These are phyloP conservation scores for Drusus annulatus DNA, from an alignment of 1,140 invertebrate genomes.

Conservation along the genomic window DNA sequence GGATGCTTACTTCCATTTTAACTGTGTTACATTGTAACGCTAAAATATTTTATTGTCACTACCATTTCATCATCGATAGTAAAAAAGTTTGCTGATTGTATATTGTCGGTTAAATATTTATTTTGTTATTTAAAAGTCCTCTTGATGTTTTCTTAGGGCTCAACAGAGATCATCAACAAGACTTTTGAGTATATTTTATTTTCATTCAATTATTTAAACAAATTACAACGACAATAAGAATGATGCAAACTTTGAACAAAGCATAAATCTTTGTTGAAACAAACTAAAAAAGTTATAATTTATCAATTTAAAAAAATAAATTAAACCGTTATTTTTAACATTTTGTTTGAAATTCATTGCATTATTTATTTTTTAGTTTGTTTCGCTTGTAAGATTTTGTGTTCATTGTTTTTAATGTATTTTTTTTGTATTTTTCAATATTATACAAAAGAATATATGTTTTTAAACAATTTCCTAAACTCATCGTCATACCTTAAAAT, in stretches of 20 bases:
- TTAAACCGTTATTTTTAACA: no score
- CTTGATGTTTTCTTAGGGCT: conserved; percentile 56
- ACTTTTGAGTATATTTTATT: conserved; percentile 37
- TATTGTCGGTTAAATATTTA: conserved; percentile 7
- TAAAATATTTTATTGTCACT: no score
- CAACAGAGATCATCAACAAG: conserved; percentile 52
- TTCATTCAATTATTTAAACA: neutral
- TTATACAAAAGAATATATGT: neutral
- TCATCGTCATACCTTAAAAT: neutral
- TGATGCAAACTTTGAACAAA: no score
- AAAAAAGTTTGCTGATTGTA: neutral
- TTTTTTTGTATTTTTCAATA: conserved; percentile 12
- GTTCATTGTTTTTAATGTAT: neutral
- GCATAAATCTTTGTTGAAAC: conserved; percentile 9
- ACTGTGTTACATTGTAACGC: neutral
- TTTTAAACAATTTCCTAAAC: neutral
- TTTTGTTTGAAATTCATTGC: neutral
- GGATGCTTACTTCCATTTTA: neutral
- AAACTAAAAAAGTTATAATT: neutral
- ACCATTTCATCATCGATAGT: neutral
- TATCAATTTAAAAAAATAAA: neutral
- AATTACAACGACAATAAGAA: conserved; percentile 5
- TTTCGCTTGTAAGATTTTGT: conserved; percentile 3
- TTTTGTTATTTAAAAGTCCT: conserved; percentile 41
- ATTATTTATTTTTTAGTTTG: neutral